phyloP scores from a whole-genome alignment of 2,888 invertebrate species.

The Pseudococcus longispinus region DNA sequence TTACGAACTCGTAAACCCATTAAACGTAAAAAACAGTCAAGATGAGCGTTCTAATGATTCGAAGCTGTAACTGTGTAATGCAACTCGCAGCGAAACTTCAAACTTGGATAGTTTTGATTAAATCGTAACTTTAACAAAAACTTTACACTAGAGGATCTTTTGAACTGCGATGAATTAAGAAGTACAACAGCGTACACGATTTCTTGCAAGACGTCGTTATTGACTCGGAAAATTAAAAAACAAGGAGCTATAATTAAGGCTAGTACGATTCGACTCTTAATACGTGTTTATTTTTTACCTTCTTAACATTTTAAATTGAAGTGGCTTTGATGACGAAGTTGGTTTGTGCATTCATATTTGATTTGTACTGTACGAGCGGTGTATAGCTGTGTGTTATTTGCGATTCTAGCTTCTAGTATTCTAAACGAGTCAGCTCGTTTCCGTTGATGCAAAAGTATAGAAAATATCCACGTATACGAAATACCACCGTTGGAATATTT shows the following conservation, averaged over 20 bases:
- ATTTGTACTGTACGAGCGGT: not conserved
- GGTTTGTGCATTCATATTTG: not conserved
- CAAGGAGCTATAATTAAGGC: slow-evolving; percentile 4
- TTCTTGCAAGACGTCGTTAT: slow-evolving; percentile 32
- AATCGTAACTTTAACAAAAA: slow-evolving; percentile 35
- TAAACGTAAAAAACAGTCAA: slow-evolving; percentile 35
- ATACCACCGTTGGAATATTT: not conserved
- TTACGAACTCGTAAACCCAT: slow-evolving; percentile 37
- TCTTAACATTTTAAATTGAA: slow-evolving; percentile 13
- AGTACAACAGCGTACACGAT: slow-evolving; percentile 11
- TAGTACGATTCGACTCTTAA: not conserved
- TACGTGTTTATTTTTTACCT: slow-evolving; percentile 17
- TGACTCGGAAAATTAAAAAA: slow-evolving; percentile 35
- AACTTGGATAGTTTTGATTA: slow-evolving; percentile 35
- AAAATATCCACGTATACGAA: not conserved
- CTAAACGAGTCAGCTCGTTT: not conserved
- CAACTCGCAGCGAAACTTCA: slow-evolving; percentile 24
- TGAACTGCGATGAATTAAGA: slow-evolving; percentile 32
- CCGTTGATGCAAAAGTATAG: not conserved
- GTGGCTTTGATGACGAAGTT: not conserved
- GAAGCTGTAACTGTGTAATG: slow-evolving; percentile 33
- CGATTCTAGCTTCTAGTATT: too few species aligned
- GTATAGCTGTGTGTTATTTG: too few species aligned
- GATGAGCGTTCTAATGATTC: slow-evolving; percentile 35
- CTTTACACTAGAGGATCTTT: slow-evolving; percentile 26